These are phyloP conservation scores for Xiphorhynchus elegans DNA, from an alignment of 2,113 vertebrate genomes.

Conservation along the genomic window DNA sequence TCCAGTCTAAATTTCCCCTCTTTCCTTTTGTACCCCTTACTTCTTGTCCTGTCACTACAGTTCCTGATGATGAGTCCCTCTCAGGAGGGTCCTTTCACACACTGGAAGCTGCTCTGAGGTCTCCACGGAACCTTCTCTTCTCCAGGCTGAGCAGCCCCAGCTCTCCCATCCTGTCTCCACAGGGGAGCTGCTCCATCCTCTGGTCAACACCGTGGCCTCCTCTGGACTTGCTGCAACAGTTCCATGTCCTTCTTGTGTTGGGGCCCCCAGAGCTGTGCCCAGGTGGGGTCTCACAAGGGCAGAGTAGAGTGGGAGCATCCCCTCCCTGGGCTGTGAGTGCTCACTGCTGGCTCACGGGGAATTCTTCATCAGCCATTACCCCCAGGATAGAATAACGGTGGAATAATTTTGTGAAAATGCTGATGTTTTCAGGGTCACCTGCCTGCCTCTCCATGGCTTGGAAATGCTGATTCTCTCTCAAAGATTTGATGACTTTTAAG, in stretches of 20 bases:
- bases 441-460: background rate
- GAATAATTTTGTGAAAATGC: background rate
- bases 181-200: rapidly evolving
- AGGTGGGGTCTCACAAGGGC: background rate
- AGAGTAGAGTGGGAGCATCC: background rate
- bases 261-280: background rate
- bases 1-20: background rate
- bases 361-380: background rate
- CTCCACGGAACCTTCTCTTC: background rate
- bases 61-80: rapidly evolving
- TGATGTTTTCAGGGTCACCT: background rate
- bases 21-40: background rate
- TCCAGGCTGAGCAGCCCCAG: background rate
- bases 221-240: background rate
- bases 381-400: background rate
- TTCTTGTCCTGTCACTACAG: background rate
- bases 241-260: background rate
- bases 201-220: background rate
- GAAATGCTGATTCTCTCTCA: background rate
- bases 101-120: rapidly evolving
- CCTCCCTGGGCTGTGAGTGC: background rate
- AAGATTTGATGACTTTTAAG: background rate
- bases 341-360: background rate
- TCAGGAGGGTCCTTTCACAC: background rate
- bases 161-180: background rate